phyloP scores from a whole-genome alignment of 1,140 invertebrate species.

The Chironomus tepperi region DNA sequence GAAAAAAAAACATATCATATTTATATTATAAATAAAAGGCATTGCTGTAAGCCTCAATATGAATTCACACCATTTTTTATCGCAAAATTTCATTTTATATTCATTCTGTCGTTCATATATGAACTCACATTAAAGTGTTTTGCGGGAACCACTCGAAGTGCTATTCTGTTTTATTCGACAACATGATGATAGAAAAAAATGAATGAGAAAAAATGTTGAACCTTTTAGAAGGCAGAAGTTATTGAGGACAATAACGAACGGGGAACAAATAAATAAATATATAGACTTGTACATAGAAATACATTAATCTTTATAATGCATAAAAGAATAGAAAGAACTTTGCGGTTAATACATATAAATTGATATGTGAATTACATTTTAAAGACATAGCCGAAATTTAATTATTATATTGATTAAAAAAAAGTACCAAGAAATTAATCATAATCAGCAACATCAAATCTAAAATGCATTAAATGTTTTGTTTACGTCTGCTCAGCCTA shows the following conservation, averaged over 20 bases:
- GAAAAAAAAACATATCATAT: background rate
- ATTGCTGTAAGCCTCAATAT: constrained; percentile 1
- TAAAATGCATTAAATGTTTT: too few species aligned
- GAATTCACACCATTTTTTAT: constrained; percentile 11
- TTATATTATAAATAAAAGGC: background rate
- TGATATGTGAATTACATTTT: too few species aligned
- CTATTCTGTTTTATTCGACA: constrained; percentile 12
- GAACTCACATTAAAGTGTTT: background rate
- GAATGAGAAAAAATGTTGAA: background rate
- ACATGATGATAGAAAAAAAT: background rate
- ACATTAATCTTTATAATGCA: background rate
- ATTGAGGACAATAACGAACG: background rate
- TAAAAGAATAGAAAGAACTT: too few species aligned
- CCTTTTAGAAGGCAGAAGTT: background rate
- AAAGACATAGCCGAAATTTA: too few species aligned
- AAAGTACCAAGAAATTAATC: too few species aligned
- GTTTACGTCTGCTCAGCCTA: too few species aligned
- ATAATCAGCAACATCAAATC: too few species aligned
- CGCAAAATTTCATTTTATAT: background rate
- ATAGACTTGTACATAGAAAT: background rate
- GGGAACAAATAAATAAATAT: background rate
- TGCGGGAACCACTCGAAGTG: background rate
- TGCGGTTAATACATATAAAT: too few species aligned
- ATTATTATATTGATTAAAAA: too few species aligned
- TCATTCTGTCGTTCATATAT: background rate